Conservation (phyloP, 2,888 invertebrate species). For the Pandemis corylana region DNA sequence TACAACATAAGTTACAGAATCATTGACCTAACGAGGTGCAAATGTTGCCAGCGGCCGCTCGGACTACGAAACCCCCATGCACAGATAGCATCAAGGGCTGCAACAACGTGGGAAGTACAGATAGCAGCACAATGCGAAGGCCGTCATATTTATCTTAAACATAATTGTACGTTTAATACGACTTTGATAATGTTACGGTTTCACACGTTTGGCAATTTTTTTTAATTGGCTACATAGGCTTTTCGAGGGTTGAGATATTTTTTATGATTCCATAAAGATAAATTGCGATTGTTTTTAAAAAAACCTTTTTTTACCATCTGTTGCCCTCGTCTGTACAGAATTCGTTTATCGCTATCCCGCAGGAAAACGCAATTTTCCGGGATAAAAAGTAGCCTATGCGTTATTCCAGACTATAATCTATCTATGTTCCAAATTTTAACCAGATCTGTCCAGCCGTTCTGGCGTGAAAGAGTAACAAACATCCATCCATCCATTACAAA, state of each 20-base stretch:
- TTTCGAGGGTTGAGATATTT: background rate
- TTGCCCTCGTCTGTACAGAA: too few species aligned
- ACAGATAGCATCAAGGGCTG: conserved; percentile 12
- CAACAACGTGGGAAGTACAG: conserved; percentile 31
- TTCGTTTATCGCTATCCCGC: too few species aligned
- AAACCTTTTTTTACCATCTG: too few species aligned
- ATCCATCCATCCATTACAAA: too few species aligned
- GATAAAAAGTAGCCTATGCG: too few species aligned
- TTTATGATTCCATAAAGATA: background rate
- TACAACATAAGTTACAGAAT: background rate
- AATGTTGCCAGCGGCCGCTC: background rate
- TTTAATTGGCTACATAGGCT: conserved; percentile 4
- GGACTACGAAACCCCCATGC: background rate
- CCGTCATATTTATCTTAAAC: background rate
- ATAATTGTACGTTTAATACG: conserved; percentile 8
- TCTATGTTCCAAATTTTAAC: too few species aligned
- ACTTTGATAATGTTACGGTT: background rate
- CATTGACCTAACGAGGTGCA: background rate
- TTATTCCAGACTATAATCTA: too few species aligned
- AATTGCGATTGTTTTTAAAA: too few species aligned
- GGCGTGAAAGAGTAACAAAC: too few species aligned
- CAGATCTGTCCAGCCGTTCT: too few species aligned
- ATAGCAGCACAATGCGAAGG: conserved; percentile 28
- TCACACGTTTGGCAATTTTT: conserved; percentile 18
- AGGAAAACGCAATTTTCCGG: too few species aligned